phyloP scores from a whole-genome alignment of 2,113 vertebrate species.

The Alexandromys fortis region DNA sequence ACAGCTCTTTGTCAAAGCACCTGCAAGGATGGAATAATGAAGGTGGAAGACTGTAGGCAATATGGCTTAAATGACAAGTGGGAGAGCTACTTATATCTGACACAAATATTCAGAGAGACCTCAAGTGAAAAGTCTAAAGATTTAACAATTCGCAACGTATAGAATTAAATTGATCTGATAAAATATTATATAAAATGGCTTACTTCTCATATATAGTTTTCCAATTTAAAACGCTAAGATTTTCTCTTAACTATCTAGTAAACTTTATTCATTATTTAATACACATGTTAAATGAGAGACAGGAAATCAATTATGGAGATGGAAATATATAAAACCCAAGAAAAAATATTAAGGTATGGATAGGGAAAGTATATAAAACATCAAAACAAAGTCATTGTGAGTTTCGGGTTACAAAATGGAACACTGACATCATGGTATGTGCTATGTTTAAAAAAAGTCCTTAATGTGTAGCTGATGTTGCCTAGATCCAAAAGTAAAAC shows the following conservation, averaged over 20 bases:
- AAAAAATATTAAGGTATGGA: constrained; percentile 22
- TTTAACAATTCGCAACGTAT: constrained; percentile 2
- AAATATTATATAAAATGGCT: not conserved
- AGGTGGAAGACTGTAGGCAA: not conserved
- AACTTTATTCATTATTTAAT: not conserved
- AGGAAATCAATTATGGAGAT: constrained; percentile 35
- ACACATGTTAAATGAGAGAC: not conserved
- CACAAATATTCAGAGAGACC: not conserved
- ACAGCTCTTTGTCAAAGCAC: not conserved
- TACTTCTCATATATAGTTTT: not conserved
- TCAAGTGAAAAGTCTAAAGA: not conserved
- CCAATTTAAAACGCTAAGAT: constrained; percentile 22
- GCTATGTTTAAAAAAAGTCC: not conserved
- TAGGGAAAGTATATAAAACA: not conserved
- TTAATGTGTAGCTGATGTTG: not conserved
- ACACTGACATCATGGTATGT: not conserved
- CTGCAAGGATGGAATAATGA: not conserved
- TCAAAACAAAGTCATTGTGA: not conserved
- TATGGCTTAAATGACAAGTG: not conserved
- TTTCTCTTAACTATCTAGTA: not conserved
- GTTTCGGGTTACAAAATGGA: not conserved
- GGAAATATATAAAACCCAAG: constrained; percentile 2
- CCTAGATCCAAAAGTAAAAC: not conserved
- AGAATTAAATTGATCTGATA: not conserved
- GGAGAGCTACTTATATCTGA: not conserved